Evolutionary conservation across 2,888 invertebrate genomes (phyloP).

Genomic region (Hydrotaea cyrtoneurina): DNA sequence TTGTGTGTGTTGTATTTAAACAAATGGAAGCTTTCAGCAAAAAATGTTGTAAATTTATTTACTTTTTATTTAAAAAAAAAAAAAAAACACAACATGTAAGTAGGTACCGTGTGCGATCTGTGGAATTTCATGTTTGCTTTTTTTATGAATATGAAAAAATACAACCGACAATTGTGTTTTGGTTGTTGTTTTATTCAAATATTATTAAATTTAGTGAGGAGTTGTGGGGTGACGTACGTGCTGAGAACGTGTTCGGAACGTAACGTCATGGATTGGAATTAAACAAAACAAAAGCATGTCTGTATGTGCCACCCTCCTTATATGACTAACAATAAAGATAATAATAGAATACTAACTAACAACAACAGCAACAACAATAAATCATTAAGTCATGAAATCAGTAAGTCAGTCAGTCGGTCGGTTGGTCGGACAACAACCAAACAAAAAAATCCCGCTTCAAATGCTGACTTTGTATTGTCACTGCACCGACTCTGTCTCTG

Average conservation of each 20-base stretch:
- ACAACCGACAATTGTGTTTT: not conserved
- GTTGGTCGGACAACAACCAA: not conserved
- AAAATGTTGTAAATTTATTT: not conserved
- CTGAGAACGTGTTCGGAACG: not conserved
- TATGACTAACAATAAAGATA: slow-evolving; percentile 6
- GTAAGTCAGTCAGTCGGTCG: slow-evolving; percentile 7
- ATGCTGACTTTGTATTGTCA: too few species aligned
- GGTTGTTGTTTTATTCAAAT: not conserved
- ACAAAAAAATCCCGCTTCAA: not conserved
- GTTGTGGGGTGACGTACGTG: too few species aligned
- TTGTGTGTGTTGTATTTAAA: not conserved
- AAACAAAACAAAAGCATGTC: too few species aligned
- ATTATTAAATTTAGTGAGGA: too few species aligned
- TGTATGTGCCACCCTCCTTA: too few species aligned
- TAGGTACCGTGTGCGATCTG: not conserved
- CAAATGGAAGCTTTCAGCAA: not conserved
- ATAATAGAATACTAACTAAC: slow-evolving; percentile 10
- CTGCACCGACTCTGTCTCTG: not conserved
- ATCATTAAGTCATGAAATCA: slow-evolving; percentile 20
- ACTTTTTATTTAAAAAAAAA: not conserved
- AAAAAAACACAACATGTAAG: not conserved
- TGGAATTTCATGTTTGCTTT: not conserved
- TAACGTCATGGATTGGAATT: slow-evolving; percentile 9
- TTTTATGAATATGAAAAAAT: not conserved
- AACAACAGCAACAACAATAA: slow-evolving; percentile 19